Evolutionary conservation across 2,797 vertebrate species (phyloP).

Genomic region (Sylvilagus floridanus): DNA sequence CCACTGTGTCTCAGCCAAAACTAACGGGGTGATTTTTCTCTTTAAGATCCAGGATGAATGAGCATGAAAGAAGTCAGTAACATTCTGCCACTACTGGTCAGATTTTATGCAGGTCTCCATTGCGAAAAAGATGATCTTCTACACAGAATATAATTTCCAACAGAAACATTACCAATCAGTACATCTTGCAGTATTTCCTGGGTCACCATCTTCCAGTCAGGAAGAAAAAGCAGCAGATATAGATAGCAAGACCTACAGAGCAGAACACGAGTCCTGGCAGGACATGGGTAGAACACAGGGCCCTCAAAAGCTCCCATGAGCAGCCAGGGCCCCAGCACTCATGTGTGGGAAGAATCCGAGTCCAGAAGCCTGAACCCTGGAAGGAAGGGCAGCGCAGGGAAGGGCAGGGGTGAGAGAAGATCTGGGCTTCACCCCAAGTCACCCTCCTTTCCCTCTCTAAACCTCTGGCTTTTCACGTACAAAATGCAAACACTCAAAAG

Average conservation of each 20-base stretch:
- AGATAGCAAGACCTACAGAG: neutral
- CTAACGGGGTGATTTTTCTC: neutral
- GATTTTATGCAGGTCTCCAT: neutral
- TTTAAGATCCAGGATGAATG: neutral
- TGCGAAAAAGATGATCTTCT: conserved; percentile 1
- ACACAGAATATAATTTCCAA: neutral
- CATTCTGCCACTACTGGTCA: neutral
- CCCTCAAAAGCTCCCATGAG: neutral
- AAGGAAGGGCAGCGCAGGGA: neutral
- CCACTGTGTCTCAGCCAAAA: neutral
- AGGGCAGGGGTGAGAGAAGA: neutral
- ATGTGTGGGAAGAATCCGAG: neutral
- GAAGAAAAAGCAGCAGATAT: neutral
- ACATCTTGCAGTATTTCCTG: neutral
- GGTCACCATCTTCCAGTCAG: neutral
- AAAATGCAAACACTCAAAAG: neutral
- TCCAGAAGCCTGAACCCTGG: neutral
- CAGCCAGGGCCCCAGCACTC: no score
- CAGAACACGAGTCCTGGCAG: neutral
- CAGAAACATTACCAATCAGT: neutral
- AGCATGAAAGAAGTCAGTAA: conserved; percentile 20
- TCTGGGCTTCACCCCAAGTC: neutral
- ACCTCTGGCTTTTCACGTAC: neutral
- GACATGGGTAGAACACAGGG: no score
- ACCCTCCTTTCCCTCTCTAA: neutral